Conservation (phyloP, 2,113 vertebrate species). For the Melanocharis versteri region DNA sequence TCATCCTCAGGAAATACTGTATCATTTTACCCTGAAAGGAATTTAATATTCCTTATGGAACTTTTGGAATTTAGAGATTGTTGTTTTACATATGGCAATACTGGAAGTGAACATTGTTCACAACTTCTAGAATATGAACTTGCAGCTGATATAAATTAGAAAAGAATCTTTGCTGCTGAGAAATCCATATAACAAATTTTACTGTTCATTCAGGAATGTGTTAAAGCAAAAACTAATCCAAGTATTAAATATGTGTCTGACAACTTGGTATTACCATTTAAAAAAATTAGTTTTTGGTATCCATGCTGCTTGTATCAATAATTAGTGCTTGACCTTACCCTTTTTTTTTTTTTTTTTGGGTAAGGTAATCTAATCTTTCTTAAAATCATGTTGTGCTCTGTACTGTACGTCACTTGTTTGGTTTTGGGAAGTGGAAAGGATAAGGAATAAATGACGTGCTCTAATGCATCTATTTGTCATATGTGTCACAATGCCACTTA, state of each 20-base stretch:
- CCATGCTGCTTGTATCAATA: not conserved
- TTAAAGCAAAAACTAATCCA: not conserved
- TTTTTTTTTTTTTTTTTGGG: not conserved
- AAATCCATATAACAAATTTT: not conserved
- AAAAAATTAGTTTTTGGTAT: not conserved
- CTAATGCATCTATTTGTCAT: conserved; percentile 93
- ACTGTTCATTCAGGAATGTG: not conserved
- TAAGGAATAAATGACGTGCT: conserved; percentile 81
- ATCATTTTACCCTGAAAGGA: not conserved
- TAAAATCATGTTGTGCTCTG: not conserved
- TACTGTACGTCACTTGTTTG: conserved; percentile 20
- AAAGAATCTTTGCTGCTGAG: not conserved
- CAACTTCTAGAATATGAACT: not conserved
- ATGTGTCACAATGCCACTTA: conserved; percentile 85
- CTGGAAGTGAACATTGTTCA: not conserved
- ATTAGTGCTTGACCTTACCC: conserved; percentile 6
- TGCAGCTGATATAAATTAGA: not conserved
- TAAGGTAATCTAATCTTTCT: conserved; percentile 21
- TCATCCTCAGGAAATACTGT: not conserved
- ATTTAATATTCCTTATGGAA: not conserved
- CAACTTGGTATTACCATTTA: not conserved
- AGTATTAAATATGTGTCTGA: not conserved
- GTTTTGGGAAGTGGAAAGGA: conserved; percentile 54
- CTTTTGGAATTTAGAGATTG: not conserved
- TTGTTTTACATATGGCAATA: not conserved